phyloP scores from a whole-genome alignment of 2,113 vertebrate genomes.

The Anthoscopus minutus region DNA sequence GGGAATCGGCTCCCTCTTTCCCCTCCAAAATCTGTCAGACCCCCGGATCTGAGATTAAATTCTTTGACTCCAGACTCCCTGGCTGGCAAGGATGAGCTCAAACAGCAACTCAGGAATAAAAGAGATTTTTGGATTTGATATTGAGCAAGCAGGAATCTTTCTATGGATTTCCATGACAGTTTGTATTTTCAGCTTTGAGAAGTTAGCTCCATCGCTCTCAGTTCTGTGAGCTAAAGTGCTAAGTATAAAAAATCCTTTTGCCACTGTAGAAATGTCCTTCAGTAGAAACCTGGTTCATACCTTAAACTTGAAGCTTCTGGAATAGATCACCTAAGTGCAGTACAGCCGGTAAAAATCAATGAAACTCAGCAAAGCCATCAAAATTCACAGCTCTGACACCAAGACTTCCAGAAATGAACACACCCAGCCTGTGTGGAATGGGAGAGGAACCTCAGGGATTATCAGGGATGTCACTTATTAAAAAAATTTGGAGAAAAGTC shows the following conservation, averaged over 20 bases:
- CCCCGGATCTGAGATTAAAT: background rate
- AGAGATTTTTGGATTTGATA: fast-evolving
- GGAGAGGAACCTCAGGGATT: background rate
- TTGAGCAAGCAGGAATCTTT: background rate
- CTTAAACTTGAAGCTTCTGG: background rate
- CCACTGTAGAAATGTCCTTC: background rate
- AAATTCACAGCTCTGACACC: background rate
- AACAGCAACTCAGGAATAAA: background rate
- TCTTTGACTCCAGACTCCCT: background rate
- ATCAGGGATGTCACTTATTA: background rate
- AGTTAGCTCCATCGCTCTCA: background rate
- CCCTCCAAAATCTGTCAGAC: background rate
- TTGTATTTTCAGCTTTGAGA: background rate
- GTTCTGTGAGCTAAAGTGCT: background rate
- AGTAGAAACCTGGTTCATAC: background rate
- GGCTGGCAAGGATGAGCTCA: background rate
- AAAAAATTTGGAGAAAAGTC: background rate
- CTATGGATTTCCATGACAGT: background rate
- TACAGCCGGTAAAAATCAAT: background rate
- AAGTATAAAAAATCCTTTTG: background rate
- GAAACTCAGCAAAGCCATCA: background rate
- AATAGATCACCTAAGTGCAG: background rate
- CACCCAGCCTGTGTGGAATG: background rate
- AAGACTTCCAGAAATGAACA: background rate
- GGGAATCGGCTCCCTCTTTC: background rate